Conservation (phyloP, 2,888 invertebrate genomes). For the Microchrysa polita region DNA sequence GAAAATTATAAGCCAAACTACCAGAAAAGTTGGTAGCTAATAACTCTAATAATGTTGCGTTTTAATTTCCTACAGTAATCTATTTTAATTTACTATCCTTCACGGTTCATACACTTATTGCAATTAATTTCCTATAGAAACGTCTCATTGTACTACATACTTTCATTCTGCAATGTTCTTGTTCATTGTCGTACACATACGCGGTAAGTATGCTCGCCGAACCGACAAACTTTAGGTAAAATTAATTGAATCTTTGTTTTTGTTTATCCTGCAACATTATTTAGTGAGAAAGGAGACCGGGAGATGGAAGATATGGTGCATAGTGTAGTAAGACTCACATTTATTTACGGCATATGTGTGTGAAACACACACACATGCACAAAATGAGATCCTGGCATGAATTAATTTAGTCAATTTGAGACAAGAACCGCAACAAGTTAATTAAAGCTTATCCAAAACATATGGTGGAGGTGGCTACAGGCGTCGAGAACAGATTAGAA, state of each 20-base stretch:
- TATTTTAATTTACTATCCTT: no score
- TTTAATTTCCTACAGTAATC: no score
- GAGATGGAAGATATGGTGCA: conserved; percentile 10
- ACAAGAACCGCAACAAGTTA: conserved; percentile 40
- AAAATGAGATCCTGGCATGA: background rate
- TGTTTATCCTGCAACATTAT: conserved; percentile 22
- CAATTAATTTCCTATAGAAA: conserved; percentile 27
- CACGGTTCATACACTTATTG: background rate
- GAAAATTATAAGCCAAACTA: no score
- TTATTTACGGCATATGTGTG: conserved; percentile 14
- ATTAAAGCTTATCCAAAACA: conserved; percentile 39
- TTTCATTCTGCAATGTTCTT: background rate
- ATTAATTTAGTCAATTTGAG: conserved; percentile 40
- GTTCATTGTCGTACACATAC: background rate
- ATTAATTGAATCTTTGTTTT: conserved; percentile 37
- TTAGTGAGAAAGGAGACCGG: conserved; percentile 14
- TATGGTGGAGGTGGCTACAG: conserved; percentile 19
- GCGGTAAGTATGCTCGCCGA: background rate
- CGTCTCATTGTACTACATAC: conserved; percentile 13
- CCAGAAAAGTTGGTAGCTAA: no score
- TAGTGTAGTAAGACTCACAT: conserved; percentile 25
- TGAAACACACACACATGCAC: background rate
- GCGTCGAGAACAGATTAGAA: conserved; percentile 16
- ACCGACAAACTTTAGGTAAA: conserved; percentile 12
- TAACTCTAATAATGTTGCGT: no score